Conservation (phyloP, 2,888 invertebrate genomes). For the Deladenus siricidicola region DNA sequence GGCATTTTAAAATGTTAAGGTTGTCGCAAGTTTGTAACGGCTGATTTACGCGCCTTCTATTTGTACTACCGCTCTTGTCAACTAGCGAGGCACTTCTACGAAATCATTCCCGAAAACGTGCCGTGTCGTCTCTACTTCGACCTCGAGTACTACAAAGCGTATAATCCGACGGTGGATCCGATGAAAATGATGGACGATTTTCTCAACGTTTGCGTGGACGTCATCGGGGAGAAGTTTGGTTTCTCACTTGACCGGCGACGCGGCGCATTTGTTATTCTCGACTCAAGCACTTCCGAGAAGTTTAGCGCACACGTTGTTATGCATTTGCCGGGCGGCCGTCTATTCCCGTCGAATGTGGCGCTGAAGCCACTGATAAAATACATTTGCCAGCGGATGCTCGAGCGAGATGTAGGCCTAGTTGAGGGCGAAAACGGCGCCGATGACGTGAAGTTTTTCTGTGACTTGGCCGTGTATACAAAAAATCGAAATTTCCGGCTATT, state of each 20-base stretch:
- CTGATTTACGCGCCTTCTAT: conserved; percentile 27
- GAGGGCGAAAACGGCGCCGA: conserved; percentile 5
- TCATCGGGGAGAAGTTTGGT: conserved; percentile 11
- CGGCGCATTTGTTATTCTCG: conserved; percentile 33
- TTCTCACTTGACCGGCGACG: conserved; percentile 7
- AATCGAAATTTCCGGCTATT: conserved; percentile 37
- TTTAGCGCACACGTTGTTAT: conserved; percentile 28
- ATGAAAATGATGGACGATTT: conserved; percentile 18
- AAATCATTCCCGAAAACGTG: conserved; percentile 33
- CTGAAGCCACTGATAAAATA: conserved; percentile 19
- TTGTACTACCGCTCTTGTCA: conserved; percentile 24
- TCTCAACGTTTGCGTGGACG: conserved; percentile 9
- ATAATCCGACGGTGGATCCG: conserved; percentile 22
- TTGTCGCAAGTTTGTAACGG: conserved; percentile 20
- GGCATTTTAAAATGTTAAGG: conserved; percentile 11
- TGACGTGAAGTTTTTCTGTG: conserved; percentile 8
- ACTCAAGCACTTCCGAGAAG: conserved; percentile 27
- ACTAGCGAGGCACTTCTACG: conserved; percentile 32
- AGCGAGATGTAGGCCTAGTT: conserved; percentile 15
- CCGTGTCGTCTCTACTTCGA: conserved; percentile 44
- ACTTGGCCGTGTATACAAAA: conserved; percentile 17
- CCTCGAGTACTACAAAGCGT: conserved; percentile 27
- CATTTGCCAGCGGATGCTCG: conserved; percentile 14
- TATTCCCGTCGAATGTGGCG: conserved; percentile 20
- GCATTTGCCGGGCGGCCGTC: neutral